Percentiles rank a stretch among this genome's conserved stretches.
phyloP scores from a whole-genome alignment of 2,888 invertebrate species.

The Lasius platythorax region DNA sequence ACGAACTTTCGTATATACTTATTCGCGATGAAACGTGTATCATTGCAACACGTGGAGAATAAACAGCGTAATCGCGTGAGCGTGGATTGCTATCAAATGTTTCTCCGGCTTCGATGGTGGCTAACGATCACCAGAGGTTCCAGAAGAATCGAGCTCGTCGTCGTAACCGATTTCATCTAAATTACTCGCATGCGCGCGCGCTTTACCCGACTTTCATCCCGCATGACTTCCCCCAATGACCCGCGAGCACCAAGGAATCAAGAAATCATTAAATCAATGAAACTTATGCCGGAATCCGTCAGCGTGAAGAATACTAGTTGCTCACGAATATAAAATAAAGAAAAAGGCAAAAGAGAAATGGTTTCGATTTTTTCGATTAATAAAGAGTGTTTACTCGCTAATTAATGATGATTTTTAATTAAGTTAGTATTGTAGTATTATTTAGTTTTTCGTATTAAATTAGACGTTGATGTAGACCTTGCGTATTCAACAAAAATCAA shows the following conservation, averaged over 20 bases:
- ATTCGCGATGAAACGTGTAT: neutral
- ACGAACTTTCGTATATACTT: neutral
- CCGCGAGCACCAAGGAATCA: neutral
- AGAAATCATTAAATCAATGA: neutral
- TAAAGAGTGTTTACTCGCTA: neutral
- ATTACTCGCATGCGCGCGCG: slow-evolving; percentile 38
- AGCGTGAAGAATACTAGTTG: neutral
- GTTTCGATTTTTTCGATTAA: neutral
- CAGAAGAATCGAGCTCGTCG: slow-evolving; percentile 8
- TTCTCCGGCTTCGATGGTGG: neutral
- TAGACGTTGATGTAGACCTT: neutral
- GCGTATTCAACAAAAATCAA: neutral
- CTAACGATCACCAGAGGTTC: slow-evolving; percentile 18
- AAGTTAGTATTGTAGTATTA: neutral
- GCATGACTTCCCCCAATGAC: slow-evolving; percentile 17
- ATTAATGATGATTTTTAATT: neutral
- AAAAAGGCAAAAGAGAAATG: neutral
- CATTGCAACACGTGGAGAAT: neutral
- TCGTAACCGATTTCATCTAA: slow-evolving; percentile 38
- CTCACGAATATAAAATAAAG: neutral
- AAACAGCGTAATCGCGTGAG: slow-evolving; percentile 18
- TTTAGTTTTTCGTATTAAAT: neutral
- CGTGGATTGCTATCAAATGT: slow-evolving; percentile 14
- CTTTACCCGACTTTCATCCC: slow-evolving; percentile 35
- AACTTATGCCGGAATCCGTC: neutral